Conservation (phyloP, 2,113 vertebrate species). For the Suncus etruscus region DNA sequence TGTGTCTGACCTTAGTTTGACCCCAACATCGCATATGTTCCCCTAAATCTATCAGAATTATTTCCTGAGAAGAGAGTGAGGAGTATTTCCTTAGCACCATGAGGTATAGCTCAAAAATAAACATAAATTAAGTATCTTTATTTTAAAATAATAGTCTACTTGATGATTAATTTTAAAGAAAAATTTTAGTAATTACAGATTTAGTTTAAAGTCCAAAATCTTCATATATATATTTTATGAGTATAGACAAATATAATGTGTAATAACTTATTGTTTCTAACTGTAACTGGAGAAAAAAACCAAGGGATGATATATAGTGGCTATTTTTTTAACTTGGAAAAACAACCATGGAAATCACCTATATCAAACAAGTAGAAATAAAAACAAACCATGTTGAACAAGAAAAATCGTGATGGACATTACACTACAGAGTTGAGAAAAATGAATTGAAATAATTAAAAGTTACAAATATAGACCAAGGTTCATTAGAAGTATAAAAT, state of each 20-base stretch:
- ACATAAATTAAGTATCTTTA: no score
- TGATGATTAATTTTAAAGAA: neutral
- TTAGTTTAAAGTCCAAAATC: neutral
- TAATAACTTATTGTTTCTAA: neutral
- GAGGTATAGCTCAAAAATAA: no score
- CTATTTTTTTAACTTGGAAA: neutral
- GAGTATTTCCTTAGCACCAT: no score
- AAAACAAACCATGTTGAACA: neutral
- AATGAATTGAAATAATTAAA: neutral
- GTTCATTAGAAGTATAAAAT: neutral
- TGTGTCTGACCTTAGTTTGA: no score
- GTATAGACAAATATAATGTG: neutral
- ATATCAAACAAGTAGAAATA: constrained; percentile 4
- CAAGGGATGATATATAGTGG: neutral
- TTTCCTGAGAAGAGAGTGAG: no score
- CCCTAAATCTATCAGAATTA: no score
- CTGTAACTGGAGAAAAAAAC: neutral
- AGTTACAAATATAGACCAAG: neutral
- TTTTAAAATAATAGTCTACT: neutral
- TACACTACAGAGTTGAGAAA: neutral
- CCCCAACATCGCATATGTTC: no score
- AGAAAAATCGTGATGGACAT: neutral
- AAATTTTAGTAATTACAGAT: neutral
- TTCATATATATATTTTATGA: neutral
- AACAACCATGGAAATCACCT: neutral